Evolutionary conservation across 2,113 vertebrate species (phyloP).

Genomic region (Phylloscopus trochilus): DNA sequence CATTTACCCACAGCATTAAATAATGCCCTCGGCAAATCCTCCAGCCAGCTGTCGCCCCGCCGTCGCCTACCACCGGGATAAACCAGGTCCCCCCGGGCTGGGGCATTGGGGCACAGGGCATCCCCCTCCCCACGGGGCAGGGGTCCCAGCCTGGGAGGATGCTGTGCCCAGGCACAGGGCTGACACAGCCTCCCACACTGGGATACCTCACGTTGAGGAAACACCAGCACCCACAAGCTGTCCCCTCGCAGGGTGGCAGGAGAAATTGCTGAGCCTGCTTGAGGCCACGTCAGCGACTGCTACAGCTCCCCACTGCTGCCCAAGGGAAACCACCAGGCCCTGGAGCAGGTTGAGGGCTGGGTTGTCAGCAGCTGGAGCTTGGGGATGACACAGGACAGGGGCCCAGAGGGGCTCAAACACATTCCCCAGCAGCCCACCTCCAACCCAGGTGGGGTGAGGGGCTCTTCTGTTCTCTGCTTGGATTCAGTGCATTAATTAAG

Average conservation of each 20-base stretch:
- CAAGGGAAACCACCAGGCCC: not conserved
- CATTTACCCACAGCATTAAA: slow-evolving; percentile 77
- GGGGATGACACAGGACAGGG: not conserved
- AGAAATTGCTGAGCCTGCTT: slow-evolving; percentile 9
- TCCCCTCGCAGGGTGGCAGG: not conserved
- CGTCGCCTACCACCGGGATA: not conserved
- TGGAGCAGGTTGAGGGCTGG: not conserved
- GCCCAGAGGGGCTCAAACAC: not conserved
- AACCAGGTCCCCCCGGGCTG: not conserved
- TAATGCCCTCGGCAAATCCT: slow-evolving; percentile 88
- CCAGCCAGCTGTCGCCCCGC: slow-evolving; percentile 78
- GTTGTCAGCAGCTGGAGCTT: not conserved
- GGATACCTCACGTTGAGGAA: not conserved
- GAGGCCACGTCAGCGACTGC: slow-evolving; percentile 7
- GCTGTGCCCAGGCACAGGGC: not conserved
- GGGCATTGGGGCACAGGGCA: not conserved
- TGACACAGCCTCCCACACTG: not conserved
- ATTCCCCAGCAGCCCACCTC: not conserved
- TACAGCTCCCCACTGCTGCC: not conserved
- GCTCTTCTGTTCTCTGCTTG: not conserved
- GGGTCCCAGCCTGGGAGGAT: not conserved
- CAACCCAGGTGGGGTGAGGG: not conserved
- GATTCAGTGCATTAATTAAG: not conserved
- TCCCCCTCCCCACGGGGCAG: not conserved
- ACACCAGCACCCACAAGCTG: not conserved